Conservation (phyloP, 2,797 vertebrate genomes). For the Anabacerthia variegaticeps region DNA sequence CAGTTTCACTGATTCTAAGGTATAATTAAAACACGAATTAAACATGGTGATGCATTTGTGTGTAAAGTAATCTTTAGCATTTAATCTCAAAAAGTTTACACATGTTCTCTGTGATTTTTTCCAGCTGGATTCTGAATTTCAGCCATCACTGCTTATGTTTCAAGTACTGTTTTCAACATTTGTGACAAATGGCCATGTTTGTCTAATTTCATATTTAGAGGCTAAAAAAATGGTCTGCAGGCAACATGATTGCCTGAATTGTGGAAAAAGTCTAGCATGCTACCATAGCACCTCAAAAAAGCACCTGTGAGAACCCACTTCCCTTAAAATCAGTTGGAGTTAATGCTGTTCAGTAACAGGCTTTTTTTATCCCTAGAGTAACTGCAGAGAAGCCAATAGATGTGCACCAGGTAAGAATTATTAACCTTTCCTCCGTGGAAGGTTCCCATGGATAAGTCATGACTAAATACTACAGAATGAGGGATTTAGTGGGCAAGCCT, state of each 20-base stretch:
- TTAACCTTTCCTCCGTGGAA: neutral
- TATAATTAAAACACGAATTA: neutral
- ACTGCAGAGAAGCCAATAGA: neutral
- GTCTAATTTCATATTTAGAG: neutral
- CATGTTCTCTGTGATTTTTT: neutral
- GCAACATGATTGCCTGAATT: neutral
- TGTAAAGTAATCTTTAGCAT: neutral
- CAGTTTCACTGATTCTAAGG: neutral
- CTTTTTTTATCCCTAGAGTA: neutral
- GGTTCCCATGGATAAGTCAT: neutral
- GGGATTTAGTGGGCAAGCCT: neutral
- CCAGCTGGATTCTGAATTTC: constrained; percentile 13
- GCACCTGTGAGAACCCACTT: neutral
- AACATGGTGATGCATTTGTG: neutral
- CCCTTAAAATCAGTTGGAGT: neutral
- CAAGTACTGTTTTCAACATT: neutral
- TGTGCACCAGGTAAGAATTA: neutral
- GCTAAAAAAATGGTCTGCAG: neutral
- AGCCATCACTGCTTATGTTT: constrained; percentile 1
- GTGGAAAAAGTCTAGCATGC: neutral
- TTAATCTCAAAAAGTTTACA: neutral
- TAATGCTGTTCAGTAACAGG: neutral
- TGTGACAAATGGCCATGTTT: neutral
- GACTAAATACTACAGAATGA: neutral
- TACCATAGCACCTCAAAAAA: neutral